phyloP scores from a whole-genome alignment of 1,140 invertebrate species.

The Steinernema feltiae region DNA sequence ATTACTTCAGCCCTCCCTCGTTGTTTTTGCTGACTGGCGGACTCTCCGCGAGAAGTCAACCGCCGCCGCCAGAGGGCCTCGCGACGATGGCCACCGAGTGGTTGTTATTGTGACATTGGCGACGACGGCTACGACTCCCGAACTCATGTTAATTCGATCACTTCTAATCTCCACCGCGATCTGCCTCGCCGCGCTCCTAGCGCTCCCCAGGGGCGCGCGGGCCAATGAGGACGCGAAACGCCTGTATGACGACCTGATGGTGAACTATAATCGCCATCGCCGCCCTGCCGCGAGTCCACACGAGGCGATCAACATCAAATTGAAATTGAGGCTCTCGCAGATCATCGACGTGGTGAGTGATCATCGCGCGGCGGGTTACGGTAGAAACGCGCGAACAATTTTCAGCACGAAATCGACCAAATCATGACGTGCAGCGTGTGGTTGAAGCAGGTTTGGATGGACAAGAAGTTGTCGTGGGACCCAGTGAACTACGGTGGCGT shows the following conservation, averaged over 20 bases:
- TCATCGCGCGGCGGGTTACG: not conserved
- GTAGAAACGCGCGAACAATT: not conserved
- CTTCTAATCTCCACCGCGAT: not conserved
- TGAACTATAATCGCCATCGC: conserved; percentile 90
- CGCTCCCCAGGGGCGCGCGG: not conserved
- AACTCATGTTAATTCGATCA: not conserved
- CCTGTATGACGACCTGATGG: conserved; percentile 73
- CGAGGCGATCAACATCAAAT: conserved; percentile 82
- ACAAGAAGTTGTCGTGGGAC: conserved; percentile 94
- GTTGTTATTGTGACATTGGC: not conserved
- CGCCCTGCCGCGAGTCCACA: conserved; percentile 85
- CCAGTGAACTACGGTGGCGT: conserved; percentile 88
- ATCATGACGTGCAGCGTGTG: conserved; percentile 90
- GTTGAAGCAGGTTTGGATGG: conserved; percentile 85
- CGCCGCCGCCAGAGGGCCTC: not conserved
- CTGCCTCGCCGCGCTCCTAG: not conserved
- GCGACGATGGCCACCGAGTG: not conserved
- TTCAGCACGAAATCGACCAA: conserved; percentile 87
- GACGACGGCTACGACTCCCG: not conserved
- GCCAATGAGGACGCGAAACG: conserved; percentile 56
- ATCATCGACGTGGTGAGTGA: conserved; percentile 88
- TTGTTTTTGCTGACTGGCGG: conserved; percentile 4
- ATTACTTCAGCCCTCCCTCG: conserved; percentile 13
- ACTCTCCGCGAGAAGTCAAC: not conserved
- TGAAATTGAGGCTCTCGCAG: conserved; percentile 83